Evolutionary conservation across 2,888 invertebrate species (phyloP), one percentile per base, ranked within the genome.

Genomic region (Danaus chrysippus): DNA sequence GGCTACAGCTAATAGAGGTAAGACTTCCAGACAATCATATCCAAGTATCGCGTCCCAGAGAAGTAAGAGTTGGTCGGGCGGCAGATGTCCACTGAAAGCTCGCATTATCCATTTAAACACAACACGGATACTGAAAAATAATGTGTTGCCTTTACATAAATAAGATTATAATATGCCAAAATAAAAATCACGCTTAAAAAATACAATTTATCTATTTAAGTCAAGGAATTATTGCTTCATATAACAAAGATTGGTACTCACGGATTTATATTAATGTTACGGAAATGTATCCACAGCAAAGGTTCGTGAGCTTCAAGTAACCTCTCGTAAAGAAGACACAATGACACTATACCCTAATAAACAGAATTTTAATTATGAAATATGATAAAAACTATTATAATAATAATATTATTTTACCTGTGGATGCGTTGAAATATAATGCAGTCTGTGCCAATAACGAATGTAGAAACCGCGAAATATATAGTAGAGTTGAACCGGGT

Each of bases 101-200:
- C 98, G 92, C 95, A 99, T 98, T 54, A 99, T 84, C 98, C 99
- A 99, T 84, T 98, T 98, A 82, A 98, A 98, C 1, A 97, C 97
- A 34, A 98, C 94, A 74, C 96, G 93, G 59, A 98, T 92, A 2
- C 98, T 98, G 81, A 11, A 82, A 67, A 12, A 10, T 13, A 3
- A 49, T 17, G 1, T 10, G 2, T 17, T 17, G 10, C 15, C 49
- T 34, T 34, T 34, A 34, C 0, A 34, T 34, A 34, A 34, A 34
- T 5, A 34, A 34, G 3, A 34, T 34, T 34, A 34, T 34, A 34
- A 34, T 3, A 34, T 3, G 1, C 1, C 23, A 34, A 34, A 34
- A 34, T 34, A 5, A 34, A 34, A 34, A 34, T n/a, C n/a, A n/a
- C n/a, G n/a, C n/a, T n/a, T n/a, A n/a, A 34, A 5, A 34, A 34